Percentiles rank a stretch among this genome's conserved stretches.
phyloP scores from a whole-genome alignment of 2,113 vertebrate species.

The Mustela lutreola region DNA sequence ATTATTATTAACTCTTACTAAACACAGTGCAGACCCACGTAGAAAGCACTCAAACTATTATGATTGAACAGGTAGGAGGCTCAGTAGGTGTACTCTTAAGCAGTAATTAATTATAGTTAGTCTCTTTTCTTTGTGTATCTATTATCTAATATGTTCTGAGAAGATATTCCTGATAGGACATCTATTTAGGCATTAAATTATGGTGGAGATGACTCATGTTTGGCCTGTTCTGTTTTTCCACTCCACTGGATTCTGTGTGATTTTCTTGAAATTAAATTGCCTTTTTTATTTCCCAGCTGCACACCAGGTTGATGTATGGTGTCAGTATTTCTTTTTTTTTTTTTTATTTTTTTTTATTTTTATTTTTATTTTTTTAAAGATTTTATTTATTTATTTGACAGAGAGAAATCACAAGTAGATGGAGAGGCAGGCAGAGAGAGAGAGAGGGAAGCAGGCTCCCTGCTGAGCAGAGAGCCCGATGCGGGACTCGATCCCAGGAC shows the following conservation, averaged over 20 bases:
- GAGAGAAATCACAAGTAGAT: too few relatives aligned
- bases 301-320: neutral
- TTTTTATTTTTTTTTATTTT: too few relatives aligned
- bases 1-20: conserved; percentile 43
- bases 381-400: too few relatives aligned
- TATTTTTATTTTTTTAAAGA: too few relatives aligned
- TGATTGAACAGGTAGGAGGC: neutral
- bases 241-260: neutral
- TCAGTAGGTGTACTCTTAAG: neutral
- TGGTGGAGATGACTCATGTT: neutral
- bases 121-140: neutral
- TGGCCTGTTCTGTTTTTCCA: conserved; percentile 7
- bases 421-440: too few relatives aligned
- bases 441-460: too few relatives aligned
- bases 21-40: neutral
- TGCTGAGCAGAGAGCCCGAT: too few relatives aligned
- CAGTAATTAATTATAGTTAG: conserved; percentile 16
- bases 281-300: conserved; percentile 36
- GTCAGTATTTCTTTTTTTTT: conserved; percentile 11
- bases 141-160: conserved; percentile 35
- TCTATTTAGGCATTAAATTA: neutral
- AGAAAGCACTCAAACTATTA: conserved; percentile 29
- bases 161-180: neutral
- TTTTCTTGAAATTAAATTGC: conserved; percentile 54
- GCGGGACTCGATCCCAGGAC: too few relatives aligned